Evolutionary conservation across 2,888 invertebrate species (phyloP).

Genomic region (Lordiphosa fenestrarum): DNA sequence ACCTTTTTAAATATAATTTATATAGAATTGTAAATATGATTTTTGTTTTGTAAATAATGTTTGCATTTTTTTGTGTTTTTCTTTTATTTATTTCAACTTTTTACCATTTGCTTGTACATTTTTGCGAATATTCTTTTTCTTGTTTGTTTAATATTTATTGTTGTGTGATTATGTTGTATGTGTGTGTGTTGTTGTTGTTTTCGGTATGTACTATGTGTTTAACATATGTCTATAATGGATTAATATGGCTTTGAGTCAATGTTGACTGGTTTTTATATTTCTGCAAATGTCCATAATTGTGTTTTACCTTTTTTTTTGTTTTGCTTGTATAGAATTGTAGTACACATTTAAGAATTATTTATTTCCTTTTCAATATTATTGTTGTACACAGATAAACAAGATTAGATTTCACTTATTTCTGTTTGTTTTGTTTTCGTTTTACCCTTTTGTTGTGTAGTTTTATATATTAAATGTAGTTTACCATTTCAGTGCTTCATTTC

Average conservation of each 20-base stretch:
- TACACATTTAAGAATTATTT: constrained; percentile 66
- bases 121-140: constrained; percentile 57
- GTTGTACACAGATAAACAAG: constrained; percentile 74
- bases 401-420: constrained; percentile 53
- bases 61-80: constrained; percentile 52
- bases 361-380: constrained; percentile 55
- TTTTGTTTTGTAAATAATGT: constrained; percentile 61
- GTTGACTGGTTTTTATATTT: constrained; percentile 4
- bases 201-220: constrained; percentile 14
- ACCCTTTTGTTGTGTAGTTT: constrained; percentile 21
- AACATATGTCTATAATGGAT: constrained; percentile 20
- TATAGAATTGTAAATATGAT: constrained; percentile 71
- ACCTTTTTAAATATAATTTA: constrained; percentile 71
- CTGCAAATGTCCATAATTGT: constrained; percentile 16
- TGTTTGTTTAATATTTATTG: constrained; percentile 41
- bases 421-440: constrained; percentile 17
- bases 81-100: constrained; percentile 43
- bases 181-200: constrained; percentile 30
- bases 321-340: constrained; percentile 49
- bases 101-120: constrained; percentile 66
- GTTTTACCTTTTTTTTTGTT: constrained; percentile 20
- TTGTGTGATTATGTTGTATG: constrained; percentile 45
- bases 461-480: constrained; percentile 9
- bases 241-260: constrained; percentile 4
- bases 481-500: constrained; percentile 15